These are phyloP conservation scores for Merodon equestris DNA, from an alignment of 2,888 invertebrate species.

Conservation along the genomic window DNA sequence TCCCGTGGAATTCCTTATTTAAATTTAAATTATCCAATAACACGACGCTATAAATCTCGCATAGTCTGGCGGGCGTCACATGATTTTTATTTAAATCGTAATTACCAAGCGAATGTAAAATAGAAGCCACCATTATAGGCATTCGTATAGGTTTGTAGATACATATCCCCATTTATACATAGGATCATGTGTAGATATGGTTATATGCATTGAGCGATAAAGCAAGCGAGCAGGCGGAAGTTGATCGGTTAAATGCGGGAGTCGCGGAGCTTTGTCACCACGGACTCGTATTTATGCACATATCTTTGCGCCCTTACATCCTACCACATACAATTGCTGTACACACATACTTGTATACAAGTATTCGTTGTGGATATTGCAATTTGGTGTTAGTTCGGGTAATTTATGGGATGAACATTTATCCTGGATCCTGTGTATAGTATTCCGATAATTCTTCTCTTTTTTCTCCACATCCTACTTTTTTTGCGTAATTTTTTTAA, in stretches of 20 bases:
- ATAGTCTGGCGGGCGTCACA: conserved; percentile 67
- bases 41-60: conserved; percentile 67
- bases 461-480: conserved; percentile 11
- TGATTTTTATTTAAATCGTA: conserved; percentile 69
- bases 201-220: no score
- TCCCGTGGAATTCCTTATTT: conserved; percentile 68
- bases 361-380: conserved; percentile 49
- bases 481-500: no score
- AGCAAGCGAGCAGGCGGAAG: not conserved
- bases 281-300: not conserved
- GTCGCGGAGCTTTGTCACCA: conserved; percentile 57
- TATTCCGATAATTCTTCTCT: conserved; percentile 44
- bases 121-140: conserved; percentile 30
- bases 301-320: not conserved
- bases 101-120: conserved; percentile 63
- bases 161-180: no score
- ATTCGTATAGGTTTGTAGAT: no score
- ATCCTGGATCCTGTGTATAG: conserved; percentile 61
- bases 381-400: conserved; percentile 63
- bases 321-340: not conserved
- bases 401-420: conserved; percentile 67
- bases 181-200: no score
- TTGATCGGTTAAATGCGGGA: conserved; percentile 42
- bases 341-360: conserved; percentile 54
- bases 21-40: conserved; percentile 64